Percentiles rank a stretch among this genome's conserved stretches.
These are phyloP conservation scores for Lasiurus borealis DNA, from an alignment of 2,113 vertebrate species.

Conservation along the genomic window DNA sequence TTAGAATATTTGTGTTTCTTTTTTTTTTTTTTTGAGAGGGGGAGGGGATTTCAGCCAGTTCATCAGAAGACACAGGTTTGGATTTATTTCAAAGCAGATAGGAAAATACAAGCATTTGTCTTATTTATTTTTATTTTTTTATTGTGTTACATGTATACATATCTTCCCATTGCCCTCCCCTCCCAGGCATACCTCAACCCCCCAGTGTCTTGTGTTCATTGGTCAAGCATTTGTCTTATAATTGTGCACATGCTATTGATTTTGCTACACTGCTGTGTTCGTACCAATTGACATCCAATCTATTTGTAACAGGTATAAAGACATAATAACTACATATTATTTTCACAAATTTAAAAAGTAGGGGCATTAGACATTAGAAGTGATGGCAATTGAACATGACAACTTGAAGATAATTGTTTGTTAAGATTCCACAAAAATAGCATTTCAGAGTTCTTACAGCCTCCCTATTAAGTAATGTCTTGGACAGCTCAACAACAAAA, in stretches of 20 bases:
- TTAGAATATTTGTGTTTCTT: neutral
- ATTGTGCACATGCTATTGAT: slow-evolving; percentile 57
- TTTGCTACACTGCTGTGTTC: slow-evolving; percentile 52
- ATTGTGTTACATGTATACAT: too few species aligned
- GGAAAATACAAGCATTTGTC: neutral
- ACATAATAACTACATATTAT: slow-evolving; percentile 30
- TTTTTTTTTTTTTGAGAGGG: neutral
- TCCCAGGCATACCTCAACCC: too few species aligned
- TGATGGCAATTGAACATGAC: slow-evolving; percentile 56
- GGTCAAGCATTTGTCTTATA: slow-evolving; percentile 11
- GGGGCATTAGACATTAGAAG: slow-evolving; percentile 37
- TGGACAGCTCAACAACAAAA: slow-evolving; percentile 73
- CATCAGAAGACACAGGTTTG: slow-evolving; percentile 21
- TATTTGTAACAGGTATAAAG: slow-evolving; percentile 52
- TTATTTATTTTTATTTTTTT: neutral
- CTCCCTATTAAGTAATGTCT: slow-evolving; percentile 78
- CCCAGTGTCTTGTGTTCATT: too few species aligned
- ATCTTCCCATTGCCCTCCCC: too few species aligned
- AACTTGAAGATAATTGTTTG: slow-evolving; percentile 74
- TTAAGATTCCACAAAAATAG: slow-evolving; percentile 74
- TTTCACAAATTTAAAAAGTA: slow-evolving; percentile 21
- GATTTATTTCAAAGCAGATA: slow-evolving; percentile 56
- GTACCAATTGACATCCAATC: slow-evolving; percentile 21
- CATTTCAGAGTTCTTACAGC: slow-evolving; percentile 73
- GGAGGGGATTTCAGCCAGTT: neutral